A percentile compares a stretch with the other conserved stretches of the same genome.
Evolutionary conservation across 2,888 invertebrate genomes (phyloP).

Genomic region (Eudemis profundana): DNA sequence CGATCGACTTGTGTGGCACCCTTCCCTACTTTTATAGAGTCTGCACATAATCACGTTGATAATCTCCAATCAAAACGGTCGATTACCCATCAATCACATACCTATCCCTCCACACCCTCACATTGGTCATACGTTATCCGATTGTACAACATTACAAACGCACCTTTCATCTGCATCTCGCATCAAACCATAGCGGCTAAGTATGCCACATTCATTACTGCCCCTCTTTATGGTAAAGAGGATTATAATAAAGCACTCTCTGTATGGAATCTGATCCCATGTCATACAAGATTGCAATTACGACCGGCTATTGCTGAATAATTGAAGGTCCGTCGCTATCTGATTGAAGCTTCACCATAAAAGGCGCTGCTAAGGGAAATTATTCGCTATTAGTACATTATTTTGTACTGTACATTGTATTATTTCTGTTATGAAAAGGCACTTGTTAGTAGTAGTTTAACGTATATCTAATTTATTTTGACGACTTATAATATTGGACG

Average conservation of each 20-base stretch:
- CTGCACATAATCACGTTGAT: too few species aligned
- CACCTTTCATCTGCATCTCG: conserved; percentile 15
- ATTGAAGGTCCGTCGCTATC: conserved; percentile 49
- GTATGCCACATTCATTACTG: conserved; percentile 49
- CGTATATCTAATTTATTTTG: neutral
- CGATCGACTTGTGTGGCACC: too few species aligned
- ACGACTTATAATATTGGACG: neutral
- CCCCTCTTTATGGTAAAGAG: conserved; percentile 59
- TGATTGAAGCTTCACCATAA: conserved; percentile 48
- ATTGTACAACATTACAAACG: neutral
- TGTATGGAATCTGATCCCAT: conserved; percentile 50
- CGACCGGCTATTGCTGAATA: conserved; percentile 54
- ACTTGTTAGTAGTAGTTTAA: conserved; percentile 5
- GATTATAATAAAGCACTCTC: conserved; percentile 58
- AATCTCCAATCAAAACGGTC: too few species aligned
- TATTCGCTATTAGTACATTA: conserved; percentile 37
- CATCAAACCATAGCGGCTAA: conserved; percentile 26
- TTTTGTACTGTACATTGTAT: conserved; percentile 13
- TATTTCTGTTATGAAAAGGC: conserved; percentile 16
- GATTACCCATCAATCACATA: too few species aligned
- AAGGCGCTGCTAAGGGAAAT: conserved; percentile 44
- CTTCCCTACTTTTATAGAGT: too few species aligned
- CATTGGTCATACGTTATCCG: neutral
- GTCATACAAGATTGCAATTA: conserved; percentile 51
- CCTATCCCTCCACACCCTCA: neutral